Conservation (phyloP, 2,888 invertebrate genomes). For the Augochlorella aurata region DNA sequence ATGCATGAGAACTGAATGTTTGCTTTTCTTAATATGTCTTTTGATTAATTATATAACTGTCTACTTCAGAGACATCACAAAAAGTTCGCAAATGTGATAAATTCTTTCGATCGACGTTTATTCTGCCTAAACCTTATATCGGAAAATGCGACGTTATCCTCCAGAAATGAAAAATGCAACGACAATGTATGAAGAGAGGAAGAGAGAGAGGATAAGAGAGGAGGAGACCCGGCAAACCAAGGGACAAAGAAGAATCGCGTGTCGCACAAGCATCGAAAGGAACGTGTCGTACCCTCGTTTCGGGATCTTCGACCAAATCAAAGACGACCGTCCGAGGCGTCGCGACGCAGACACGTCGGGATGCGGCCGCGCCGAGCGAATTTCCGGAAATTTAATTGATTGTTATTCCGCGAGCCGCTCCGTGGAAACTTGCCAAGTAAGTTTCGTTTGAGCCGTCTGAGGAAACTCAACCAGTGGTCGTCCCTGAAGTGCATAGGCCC, state of each 20-base stretch:
- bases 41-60: no score
- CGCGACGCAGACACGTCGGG: conserved; percentile 15
- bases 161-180: neutral
- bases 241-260: conserved; percentile 1
- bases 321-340: neutral
- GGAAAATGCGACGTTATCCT: neutral
- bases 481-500: conserved; percentile 35
- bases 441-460: conserved; percentile 58
- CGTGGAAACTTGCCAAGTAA: conserved; percentile 67
- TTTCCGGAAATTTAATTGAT: conserved; percentile 68
- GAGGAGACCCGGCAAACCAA: neutral
- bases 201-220: neutral
- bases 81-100: no score
- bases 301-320: neutral
- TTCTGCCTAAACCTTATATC: no score
- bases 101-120: no score
- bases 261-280: neutral
- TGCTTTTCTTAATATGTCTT: no score
- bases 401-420: conserved; percentile 60
- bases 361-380: conserved; percentile 36
- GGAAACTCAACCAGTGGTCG: conserved; percentile 67
- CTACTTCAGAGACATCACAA: no score
- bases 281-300: neutral
- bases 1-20: no score
- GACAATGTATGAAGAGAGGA: neutral